phyloP scores from a whole-genome alignment of 1,140 invertebrate species.

The Lordiphosa mommai region DNA sequence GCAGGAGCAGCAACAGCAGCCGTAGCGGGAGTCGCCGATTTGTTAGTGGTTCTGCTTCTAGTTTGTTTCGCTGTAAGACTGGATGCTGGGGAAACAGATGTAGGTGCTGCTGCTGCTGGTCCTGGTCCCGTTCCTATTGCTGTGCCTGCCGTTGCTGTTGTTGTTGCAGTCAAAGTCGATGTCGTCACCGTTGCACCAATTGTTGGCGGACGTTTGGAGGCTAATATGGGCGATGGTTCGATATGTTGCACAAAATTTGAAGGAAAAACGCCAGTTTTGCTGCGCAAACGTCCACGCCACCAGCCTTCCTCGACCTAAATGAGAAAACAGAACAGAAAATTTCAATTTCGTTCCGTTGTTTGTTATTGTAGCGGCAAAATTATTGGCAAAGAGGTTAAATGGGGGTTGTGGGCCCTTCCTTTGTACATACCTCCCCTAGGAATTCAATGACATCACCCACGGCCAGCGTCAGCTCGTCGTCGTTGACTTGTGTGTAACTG shows the following conservation, averaged over 20 bases:
- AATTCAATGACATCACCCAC: slow-evolving; percentile 94
- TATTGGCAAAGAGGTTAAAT: slow-evolving; percentile 72
- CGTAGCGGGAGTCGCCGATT: not conserved
- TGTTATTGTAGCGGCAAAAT: slow-evolving; percentile 32
- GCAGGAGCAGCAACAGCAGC: slow-evolving; percentile 1
- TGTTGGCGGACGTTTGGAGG: slow-evolving; percentile 70
- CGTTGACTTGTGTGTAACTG: slow-evolving; percentile 94
- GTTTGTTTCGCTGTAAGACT: not conserved
- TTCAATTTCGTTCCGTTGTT: slow-evolving; percentile 6
- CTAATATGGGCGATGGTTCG: slow-evolving; percentile 78
- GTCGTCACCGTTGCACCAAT: slow-evolving; percentile 62
- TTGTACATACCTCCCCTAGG: slow-evolving; percentile 86
- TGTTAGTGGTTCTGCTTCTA: not conserved
- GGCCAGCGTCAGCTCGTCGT: slow-evolving; percentile 92
- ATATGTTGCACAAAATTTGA: slow-evolving; percentile 94
- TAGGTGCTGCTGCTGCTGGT: slow-evolving; percentile 4
- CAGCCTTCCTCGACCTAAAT: slow-evolving; percentile 88
- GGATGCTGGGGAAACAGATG: not conserved
- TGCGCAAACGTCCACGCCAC: slow-evolving; percentile 90
- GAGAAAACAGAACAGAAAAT: slow-evolving; percentile 27
- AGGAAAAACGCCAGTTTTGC: slow-evolving; percentile 92
- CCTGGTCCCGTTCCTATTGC: slow-evolving; percentile 4
- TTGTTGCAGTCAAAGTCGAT: slow-evolving; percentile 34
- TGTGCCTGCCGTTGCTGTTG: slow-evolving; percentile 23
- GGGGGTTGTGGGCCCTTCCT: slow-evolving; percentile 39